phyloP scores from a whole-genome alignment of 2,797 vertebrate species.

The Scarus forsteni region DNA sequence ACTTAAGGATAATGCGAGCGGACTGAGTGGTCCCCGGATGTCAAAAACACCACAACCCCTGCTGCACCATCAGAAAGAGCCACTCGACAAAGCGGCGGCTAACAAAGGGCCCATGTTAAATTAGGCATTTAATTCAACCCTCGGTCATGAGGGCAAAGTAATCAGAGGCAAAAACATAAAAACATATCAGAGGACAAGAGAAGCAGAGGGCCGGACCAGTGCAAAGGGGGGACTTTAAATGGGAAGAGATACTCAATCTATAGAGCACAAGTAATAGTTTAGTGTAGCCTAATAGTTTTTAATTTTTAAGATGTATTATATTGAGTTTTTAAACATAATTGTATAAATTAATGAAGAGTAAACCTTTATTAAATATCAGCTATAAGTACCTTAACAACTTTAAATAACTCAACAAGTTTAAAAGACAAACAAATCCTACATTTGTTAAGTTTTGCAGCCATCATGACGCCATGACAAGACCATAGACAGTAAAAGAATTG shows the following conservation, averaged over 20 bases:
- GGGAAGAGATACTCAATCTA: conserved; percentile 5
- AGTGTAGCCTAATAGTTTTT: too few species aligned
- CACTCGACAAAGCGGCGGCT: conserved; percentile 73
- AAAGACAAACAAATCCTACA: too few species aligned
- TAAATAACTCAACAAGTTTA: too few species aligned
- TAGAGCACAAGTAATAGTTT: background rate
- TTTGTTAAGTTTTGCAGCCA: too few species aligned
- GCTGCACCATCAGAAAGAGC: conserved; percentile 76
- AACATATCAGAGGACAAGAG: conserved; percentile 64
- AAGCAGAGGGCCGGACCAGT: conserved; percentile 24
- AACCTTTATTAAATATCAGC: too few species aligned
- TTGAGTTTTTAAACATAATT: too few species aligned
- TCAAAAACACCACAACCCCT: conserved; percentile 74
- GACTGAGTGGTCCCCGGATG: conserved; percentile 67
- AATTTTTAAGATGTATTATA: too few species aligned
- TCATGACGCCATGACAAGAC: too few species aligned
- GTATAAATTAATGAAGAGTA: too few species aligned
- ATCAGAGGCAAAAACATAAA: conserved; percentile 71
- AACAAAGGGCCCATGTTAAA: conserved; percentile 86
- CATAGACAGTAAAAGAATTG: too few species aligned
- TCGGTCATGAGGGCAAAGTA: conserved; percentile 82
- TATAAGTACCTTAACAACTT: too few species aligned
- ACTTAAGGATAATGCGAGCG: conserved; percentile 75
- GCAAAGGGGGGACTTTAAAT: conserved; percentile 25
- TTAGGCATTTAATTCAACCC: conserved; percentile 86